These are phyloP conservation scores for Eupithecia tripunctaria DNA, from an alignment of 2,888 invertebrate species.

Conservation along the genomic window DNA sequence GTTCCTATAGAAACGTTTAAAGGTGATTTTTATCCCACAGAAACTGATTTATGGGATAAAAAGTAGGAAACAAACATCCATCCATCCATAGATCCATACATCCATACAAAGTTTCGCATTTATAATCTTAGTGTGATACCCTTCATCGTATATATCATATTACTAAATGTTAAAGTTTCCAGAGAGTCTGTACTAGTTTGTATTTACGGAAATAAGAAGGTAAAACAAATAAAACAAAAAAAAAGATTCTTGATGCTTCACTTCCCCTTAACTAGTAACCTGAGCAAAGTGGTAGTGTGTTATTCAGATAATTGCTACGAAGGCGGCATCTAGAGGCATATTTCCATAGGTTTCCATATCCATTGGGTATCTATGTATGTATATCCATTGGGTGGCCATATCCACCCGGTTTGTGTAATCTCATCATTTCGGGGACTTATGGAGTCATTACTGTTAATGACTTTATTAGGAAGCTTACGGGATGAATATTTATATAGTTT, in stretches of 20 bases:
- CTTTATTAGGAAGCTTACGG: constrained; percentile 28
- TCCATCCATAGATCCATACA: too few species aligned
- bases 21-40: too few species aligned
- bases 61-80: too few species aligned
- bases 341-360: neutral
- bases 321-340: constrained; percentile 55
- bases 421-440: constrained; percentile 24
- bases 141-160: too few species aligned
- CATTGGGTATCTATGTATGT: neutral
- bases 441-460: constrained; percentile 20
- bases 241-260: neutral
- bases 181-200: too few species aligned
- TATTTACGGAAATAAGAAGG: too few species aligned
- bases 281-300: constrained; percentile 61
- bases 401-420: constrained; percentile 27
- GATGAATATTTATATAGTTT: constrained; percentile 8
- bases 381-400: neutral
- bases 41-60: too few species aligned
- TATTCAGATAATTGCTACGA: constrained; percentile 64
- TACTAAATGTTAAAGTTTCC: too few species aligned
- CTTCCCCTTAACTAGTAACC: constrained; percentile 53
- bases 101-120: too few species aligned
- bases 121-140: too few species aligned
- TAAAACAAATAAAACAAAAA: too few species aligned
- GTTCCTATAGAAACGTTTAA: too few species aligned